Base-by-base conservation (phyloP, 2,113 vertebrate genomes). In the Megaptera novaeangliae region DNA sequence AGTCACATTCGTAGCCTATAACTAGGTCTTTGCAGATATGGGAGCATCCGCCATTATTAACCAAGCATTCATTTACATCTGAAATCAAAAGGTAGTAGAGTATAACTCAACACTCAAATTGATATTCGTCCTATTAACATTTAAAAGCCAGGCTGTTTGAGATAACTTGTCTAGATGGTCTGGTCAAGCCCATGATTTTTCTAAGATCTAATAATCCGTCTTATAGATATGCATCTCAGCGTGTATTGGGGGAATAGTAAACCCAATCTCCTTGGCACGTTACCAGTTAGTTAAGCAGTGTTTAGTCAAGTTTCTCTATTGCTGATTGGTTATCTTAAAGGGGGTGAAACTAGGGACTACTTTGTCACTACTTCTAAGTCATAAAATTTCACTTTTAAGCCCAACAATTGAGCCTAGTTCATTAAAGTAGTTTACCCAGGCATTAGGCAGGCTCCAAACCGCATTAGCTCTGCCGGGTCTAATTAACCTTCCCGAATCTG, bases 11-110 rank as follows among this genome's bases (percentile, higher is more conserved):
- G 34, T 99, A 99, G 94, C 99, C 99, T 96, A 99, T 99, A 84
- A 99, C 97, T 9, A 99, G 98, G 98, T 99, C 99, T 95, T 99
- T 99, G 98, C 99, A 99, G 98, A 99, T 99, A 96, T 99, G 99
- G 8, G 99, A 99, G 97, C 99, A 99, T 91, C 99, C 99, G 0
- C 99, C 99, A 0, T 99, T 99, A 98, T 99, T 99, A 91, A 99
- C 61, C 39, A 99, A 98, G 98, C 99, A 99, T 98, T 99, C 99
- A 29, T 99, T 99, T 68, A 99, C 2, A 81, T 99, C 99, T 99
- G 98, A 34, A 98, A 98, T 10, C 93, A 95, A 93, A 91, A 94
- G 1, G 17, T 20, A 39, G 13, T 55, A 23, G 61, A 66, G 55
- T 94, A n/a, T 94, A n/a, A 96, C 12, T 90, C 34, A 46, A 34